Conservation (phyloP, 2,113 vertebrate species). For the Xiphorhynchus elegans region DNA sequence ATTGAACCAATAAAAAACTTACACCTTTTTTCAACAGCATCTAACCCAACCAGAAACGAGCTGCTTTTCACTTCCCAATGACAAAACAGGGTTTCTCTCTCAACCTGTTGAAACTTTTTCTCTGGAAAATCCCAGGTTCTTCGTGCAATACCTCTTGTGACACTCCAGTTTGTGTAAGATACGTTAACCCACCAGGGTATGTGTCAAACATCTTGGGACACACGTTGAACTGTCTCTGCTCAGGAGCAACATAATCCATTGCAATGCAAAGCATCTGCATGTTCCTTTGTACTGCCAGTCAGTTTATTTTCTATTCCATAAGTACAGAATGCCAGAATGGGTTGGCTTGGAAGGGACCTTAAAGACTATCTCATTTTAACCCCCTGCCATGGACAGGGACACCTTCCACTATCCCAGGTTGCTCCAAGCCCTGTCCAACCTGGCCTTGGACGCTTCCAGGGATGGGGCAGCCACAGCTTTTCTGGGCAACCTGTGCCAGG, state of each 20-base stretch:
- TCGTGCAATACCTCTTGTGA: conserved; percentile 29
- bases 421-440: not conserved
- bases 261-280: fast-evolving
- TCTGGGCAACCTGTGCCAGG: not conserved
- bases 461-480: too few species aligned
- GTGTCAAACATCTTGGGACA: not conserved
- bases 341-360: not conserved
- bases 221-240: not conserved
- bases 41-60: not conserved
- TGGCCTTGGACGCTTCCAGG: not conserved
- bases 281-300: not conserved
- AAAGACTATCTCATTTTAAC: not conserved
- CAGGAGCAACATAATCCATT: not conserved
- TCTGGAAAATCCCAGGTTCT: not conserved
- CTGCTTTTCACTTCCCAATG: not conserved
- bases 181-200: not conserved
- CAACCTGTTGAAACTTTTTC: not conserved
- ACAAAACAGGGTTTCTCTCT: not conserved
- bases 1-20: not conserved
- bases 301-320: not conserved
- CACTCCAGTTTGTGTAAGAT: conserved; percentile 18
- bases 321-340: not conserved
- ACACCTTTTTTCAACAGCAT: not conserved
- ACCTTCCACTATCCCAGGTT: not conserved
- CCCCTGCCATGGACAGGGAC: not conserved